Evolutionary conservation across 2,113 vertebrate genomes (phyloP).

Genomic region (Seriola aureovittata): DNA sequence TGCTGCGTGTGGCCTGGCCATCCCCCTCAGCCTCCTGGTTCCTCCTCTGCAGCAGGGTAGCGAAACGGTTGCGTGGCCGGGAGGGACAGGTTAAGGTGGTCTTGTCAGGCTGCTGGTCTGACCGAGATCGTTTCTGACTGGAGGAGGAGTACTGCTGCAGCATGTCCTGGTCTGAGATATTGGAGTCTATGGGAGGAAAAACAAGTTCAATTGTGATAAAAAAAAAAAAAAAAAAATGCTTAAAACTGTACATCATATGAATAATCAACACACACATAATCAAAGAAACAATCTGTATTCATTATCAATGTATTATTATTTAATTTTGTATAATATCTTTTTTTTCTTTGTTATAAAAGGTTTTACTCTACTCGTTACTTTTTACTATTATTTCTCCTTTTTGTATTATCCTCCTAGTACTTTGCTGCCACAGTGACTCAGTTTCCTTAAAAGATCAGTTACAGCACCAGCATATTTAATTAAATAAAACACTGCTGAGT

Average conservation of each 20-base stretch:
- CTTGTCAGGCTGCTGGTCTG: conserved; percentile 54
- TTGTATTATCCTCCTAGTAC: neutral
- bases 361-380: neutral
- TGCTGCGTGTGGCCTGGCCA: conserved; percentile 88
- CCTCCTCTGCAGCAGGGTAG: conserved; percentile 88
- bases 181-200: conserved; percentile 73
- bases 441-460: neutral
- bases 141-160: conserved; percentile 89
- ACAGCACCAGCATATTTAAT: neutral
- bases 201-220: no score
- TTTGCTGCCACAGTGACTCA: neutral
- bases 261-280: no score
- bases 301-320: neutral
- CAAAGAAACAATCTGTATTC: neutral
- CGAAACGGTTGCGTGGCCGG: conserved; percentile 88
- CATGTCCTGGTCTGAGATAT: conserved; percentile 89
- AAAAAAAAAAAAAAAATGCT: neutral
- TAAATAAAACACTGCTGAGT: neutral
- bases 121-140: conserved; percentile 85
- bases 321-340: neutral
- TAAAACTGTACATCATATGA: neutral
- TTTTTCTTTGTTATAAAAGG: neutral
- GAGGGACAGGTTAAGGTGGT: conserved; percentile 6
- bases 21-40: conserved; percentile 83
- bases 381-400: neutral